These are phyloP conservation scores for Lasioglossum baleicum DNA, from an alignment of 1,140 invertebrate genomes.

Conservation along the genomic window DNA sequence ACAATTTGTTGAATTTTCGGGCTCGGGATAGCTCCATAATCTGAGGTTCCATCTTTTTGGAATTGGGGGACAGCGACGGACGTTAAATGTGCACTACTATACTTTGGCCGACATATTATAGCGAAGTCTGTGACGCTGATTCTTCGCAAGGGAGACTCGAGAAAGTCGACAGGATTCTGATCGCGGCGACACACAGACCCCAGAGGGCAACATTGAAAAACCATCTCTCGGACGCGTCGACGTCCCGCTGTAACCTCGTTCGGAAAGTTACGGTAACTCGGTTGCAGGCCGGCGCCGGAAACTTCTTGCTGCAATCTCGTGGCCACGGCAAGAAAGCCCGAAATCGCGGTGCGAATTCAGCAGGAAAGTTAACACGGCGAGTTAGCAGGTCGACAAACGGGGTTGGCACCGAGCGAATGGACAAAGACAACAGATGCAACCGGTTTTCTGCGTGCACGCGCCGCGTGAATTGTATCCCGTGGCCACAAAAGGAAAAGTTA, in stretches of 20 bases:
- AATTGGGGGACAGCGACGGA: no score
- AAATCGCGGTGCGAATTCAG: neutral
- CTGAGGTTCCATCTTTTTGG: no score
- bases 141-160: no score
- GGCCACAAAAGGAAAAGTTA: conserved; percentile 11
- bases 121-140: no score
- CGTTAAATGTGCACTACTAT: no score
- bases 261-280: neutral
- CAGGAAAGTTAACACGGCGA: neutral
- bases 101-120: no score
- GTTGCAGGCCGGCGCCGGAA: neutral
- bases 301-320: neutral
- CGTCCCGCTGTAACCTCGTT: neutral
- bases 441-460: neutral
- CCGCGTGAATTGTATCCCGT: no score
- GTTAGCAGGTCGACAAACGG: neutral
- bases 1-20: no score
- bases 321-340: neutral
- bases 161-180: no score
- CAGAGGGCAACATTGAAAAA: neutral
- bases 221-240: neutral
- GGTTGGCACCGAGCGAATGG: neutral
- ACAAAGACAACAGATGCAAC: neutral
- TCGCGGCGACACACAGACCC: neutral
- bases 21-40: no score